Conservation (phyloP, 2,888 invertebrate species). For the Microctonus aethiopoides region DNA sequence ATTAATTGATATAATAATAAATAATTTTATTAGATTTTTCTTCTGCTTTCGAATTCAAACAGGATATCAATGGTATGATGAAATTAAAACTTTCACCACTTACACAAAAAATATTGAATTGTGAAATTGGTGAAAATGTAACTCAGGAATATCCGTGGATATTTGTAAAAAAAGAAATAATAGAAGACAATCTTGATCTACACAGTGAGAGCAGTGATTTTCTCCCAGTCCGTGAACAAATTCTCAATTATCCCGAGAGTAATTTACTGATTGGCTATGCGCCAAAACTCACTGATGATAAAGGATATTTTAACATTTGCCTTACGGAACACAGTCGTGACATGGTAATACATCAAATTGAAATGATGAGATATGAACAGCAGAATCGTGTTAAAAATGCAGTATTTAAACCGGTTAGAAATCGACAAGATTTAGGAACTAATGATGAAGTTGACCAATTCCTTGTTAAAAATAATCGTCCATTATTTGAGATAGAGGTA, state of each 20-base stretch:
- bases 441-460: slow-evolving; percentile 73
- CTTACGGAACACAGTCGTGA: slow-evolving; percentile 71
- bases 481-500: slow-evolving; percentile 77
- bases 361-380: slow-evolving; percentile 49
- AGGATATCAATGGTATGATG: slow-evolving; percentile 69
- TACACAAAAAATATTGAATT: slow-evolving; percentile 73
- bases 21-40: too few species aligned
- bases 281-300: slow-evolving; percentile 72
- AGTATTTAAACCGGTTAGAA: slow-evolving; percentile 70
- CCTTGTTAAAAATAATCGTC: slow-evolving; percentile 69
- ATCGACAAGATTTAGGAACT: slow-evolving; percentile 76
- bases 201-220: slow-evolving; percentile 71
- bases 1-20: too few species aligned
- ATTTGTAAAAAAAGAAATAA: slow-evolving; percentile 71
- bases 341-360: slow-evolving; percentile 62
- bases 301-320: slow-evolving; percentile 79
- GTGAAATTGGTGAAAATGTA: slow-evolving; percentile 76
- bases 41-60: background rate
- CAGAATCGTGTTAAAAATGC: slow-evolving; percentile 67
- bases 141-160: slow-evolving; percentile 83
- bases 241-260: slow-evolving; percentile 59
- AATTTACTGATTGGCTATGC: slow-evolving; percentile 75
- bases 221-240: slow-evolving; percentile 63
- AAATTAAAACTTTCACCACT: slow-evolving; percentile 72
- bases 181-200: slow-evolving; percentile 74